These are phyloP conservation scores for Ispidina picta DNA, from an alignment of 2,797 vertebrate genomes.

Conservation along the genomic window DNA sequence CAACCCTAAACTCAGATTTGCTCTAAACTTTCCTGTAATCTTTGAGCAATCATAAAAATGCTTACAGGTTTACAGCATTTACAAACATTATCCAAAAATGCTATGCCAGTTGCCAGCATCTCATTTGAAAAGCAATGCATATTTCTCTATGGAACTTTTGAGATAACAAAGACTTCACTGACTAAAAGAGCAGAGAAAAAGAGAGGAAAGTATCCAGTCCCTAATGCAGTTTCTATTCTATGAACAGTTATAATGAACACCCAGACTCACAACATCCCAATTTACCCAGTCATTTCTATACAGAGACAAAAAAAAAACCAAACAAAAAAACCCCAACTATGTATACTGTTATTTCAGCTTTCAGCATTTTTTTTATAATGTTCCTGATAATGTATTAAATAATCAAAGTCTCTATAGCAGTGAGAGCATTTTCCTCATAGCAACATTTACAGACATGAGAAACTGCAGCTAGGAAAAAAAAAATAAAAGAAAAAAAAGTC, in stretches of 20 bases:
- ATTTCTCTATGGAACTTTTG: neutral
- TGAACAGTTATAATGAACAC: neutral
- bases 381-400: slow-evolving; percentile 63
- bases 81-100: neutral
- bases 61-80: neutral
- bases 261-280: neutral
- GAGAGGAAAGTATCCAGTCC: neutral
- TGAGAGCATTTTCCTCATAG: slow-evolving; percentile 56
- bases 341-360: neutral
- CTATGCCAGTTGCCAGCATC: neutral
- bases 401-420: slow-evolving; percentile 60
- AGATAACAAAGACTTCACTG: neutral
- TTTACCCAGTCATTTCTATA: neutral
- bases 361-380: slow-evolving; percentile 5
- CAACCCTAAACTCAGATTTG: neutral
- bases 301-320: slow-evolving; percentile 12
- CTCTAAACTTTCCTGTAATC: neutral
- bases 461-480: neutral
- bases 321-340: neutral
- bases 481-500: neutral
- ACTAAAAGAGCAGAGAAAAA: neutral
- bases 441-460: slow-evolving; percentile 45
- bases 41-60: neutral
- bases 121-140: neutral
- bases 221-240: neutral